Conservation (phyloP, 2,888 invertebrate genomes). For the Caenorhabditis panamensis region DNA sequence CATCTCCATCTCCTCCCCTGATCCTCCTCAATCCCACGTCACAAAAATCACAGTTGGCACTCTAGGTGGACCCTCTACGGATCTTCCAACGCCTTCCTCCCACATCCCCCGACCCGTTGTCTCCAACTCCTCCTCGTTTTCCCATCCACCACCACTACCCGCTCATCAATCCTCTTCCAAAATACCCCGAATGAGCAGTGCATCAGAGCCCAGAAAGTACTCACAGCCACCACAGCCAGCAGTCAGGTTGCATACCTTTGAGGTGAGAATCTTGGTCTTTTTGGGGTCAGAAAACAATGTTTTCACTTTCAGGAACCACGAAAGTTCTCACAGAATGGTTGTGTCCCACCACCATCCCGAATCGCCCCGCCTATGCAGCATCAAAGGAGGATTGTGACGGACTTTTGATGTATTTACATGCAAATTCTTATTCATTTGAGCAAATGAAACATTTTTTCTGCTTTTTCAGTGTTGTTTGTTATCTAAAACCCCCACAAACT, state of each 20-base stretch:
- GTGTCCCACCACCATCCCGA: slow-evolving; percentile 38
- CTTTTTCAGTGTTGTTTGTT: neutral
- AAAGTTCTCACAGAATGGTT: slow-evolving; percentile 43
- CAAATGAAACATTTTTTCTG: slow-evolving; percentile 14
- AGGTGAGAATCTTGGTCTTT: slow-evolving; percentile 22
- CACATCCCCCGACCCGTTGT: slow-evolving; percentile 61
- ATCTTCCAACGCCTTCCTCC: slow-evolving; percentile 27
- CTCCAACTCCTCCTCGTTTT: slow-evolving; percentile 39
- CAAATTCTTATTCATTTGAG: slow-evolving; percentile 12
- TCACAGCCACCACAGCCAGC: slow-evolving; percentile 49
- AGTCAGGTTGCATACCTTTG: slow-evolving; percentile 34
- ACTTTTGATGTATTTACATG: slow-evolving; percentile 40
- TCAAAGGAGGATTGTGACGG: slow-evolving; percentile 54
- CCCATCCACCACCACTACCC: slow-evolving; percentile 49
- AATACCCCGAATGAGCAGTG: slow-evolving; percentile 57
- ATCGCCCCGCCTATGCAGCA: slow-evolving; percentile 56
- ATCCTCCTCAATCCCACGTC: slow-evolving; percentile 35
- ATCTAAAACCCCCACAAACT: too few species aligned
- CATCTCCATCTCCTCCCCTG: slow-evolving; percentile 19
- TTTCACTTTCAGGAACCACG: slow-evolving; percentile 45
- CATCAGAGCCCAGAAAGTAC: slow-evolving; percentile 36
- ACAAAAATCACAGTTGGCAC: slow-evolving; percentile 62
- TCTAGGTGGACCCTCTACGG: slow-evolving; percentile 21
- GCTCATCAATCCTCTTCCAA: slow-evolving; percentile 49
- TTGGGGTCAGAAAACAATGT: too few species aligned